Evolutionary conservation across 2,797 vertebrate species (phyloP).

Genomic region (Protosalanx chinensis): DNA sequence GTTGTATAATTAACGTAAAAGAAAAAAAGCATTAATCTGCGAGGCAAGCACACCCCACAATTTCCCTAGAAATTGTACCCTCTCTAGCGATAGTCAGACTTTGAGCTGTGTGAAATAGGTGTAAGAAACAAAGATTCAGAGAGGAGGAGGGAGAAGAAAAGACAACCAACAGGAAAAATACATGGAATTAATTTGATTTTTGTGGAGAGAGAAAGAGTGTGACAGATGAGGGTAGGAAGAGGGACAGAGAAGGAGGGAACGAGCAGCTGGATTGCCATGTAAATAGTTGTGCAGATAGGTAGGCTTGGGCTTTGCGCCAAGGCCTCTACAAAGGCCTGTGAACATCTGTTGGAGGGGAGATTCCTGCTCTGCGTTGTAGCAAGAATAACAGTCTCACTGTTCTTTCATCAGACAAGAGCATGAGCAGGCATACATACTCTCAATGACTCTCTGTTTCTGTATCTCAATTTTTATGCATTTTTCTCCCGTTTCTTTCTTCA

Average conservation of each 20-base stretch:
- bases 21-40: too few relatives aligned
- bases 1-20: too few relatives aligned
- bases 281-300: constrained; percentile 97
- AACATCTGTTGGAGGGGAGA: constrained; percentile 94
- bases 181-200: too few relatives aligned
- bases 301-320: constrained; percentile 83
- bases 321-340: constrained; percentile 84
- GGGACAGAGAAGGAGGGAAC: constrained; percentile 48
- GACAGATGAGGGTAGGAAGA: constrained; percentile 23
- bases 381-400: constrained; percentile 31
- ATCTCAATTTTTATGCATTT: neutral
- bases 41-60: too few relatives aligned
- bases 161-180: constrained; percentile 13
- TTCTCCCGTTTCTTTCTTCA: neutral
- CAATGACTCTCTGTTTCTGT: neutral
- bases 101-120: too few relatives aligned
- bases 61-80: too few relatives aligned
- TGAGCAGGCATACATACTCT: constrained; percentile 69
- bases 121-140: constrained; percentile 17
- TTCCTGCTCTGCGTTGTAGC: constrained; percentile 70
- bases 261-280: constrained; percentile 89
- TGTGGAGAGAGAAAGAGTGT: neutral
- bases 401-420: constrained; percentile 71
- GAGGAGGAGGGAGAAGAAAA: constrained; percentile 39
- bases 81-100: too few relatives aligned